phyloP scores from a whole-genome alignment of 1,140 invertebrate genomes.

The Nephotettix cincticeps region DNA sequence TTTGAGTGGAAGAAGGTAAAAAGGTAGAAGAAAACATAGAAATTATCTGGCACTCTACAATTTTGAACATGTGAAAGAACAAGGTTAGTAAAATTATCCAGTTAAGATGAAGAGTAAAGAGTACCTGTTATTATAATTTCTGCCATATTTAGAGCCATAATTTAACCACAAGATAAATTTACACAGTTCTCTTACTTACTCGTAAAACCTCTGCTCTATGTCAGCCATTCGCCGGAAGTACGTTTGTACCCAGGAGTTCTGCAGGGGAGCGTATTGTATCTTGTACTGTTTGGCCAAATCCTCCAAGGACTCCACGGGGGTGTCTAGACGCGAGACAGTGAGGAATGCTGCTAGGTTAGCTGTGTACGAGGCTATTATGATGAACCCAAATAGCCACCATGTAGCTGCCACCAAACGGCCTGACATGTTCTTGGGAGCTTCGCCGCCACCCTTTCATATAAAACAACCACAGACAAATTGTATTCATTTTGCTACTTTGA shows the following conservation, averaged over 20 bases:
- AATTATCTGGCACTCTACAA: too few species aligned
- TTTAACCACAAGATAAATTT: too few species aligned
- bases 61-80: too few species aligned
- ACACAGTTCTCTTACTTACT: constrained; percentile 60
- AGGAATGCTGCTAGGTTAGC: constrained; percentile 94
- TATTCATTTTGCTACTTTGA: too few species aligned
- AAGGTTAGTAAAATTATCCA: too few species aligned
- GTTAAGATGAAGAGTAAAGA: too few species aligned
- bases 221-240: constrained; percentile 96
- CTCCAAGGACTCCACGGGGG: constrained; percentile 89
- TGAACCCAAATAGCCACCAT: constrained; percentile 98
- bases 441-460: constrained; percentile 90
- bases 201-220: constrained; percentile 93
- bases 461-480: too few species aligned
- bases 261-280: constrained; percentile 88
- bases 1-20: too few species aligned
- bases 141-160: too few species aligned
- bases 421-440: constrained; percentile 93
- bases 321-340: constrained; percentile 89
- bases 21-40: too few species aligned
- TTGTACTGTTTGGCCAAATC: constrained; percentile 94
- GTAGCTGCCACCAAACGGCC: constrained; percentile 91
- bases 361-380: constrained; percentile 97
- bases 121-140: too few species aligned
- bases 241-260: constrained; percentile 82